phyloP scores from a whole-genome alignment of 2,888 invertebrate species.

The Euphydryas editha region DNA sequence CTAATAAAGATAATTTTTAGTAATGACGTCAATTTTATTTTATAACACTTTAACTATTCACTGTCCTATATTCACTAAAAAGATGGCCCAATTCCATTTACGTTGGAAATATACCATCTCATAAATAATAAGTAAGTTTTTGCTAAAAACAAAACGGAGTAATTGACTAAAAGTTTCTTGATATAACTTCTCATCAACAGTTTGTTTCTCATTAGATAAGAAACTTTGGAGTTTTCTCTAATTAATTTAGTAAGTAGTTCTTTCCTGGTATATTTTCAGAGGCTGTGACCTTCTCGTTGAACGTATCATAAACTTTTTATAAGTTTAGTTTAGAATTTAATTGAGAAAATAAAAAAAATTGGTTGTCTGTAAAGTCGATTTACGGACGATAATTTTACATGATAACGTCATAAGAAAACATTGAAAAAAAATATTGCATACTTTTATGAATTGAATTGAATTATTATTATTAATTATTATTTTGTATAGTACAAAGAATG shows the following conservation, averaged over 20 bases:
- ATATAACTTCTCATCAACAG: conserved; percentile 12
- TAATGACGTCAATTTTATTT: neutral
- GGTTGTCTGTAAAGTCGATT: too few species aligned
- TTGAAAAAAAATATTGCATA: too few species aligned
- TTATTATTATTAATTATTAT: too few species aligned
- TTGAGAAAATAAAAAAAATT: too few species aligned
- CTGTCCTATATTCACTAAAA: neutral
- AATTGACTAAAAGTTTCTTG: conserved; percentile 5
- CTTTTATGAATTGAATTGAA: too few species aligned
- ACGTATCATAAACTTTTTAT: conserved; percentile 12
- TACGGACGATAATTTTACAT: too few species aligned
- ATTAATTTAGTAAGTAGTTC: conserved; percentile 15
- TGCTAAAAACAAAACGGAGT: conserved; percentile 6
- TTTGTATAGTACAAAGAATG: too few species aligned
- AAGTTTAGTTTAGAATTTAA: neutral
- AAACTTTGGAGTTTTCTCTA: conserved; percentile 23
- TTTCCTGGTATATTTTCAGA: conserved; percentile 6
- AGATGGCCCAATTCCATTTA: neutral
- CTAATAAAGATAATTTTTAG: too few species aligned
- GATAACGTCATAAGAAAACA: too few species aligned
- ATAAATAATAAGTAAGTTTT: conserved; percentile 6
- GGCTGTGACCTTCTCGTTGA: conserved; percentile 2
- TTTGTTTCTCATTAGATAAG: conserved; percentile 23
- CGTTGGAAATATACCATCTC: conserved; percentile 1
- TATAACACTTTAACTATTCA: neutral